Conservation (phyloP, 92 coral and sea anemone genomes). For the Heliopora coerulea region DNA sequence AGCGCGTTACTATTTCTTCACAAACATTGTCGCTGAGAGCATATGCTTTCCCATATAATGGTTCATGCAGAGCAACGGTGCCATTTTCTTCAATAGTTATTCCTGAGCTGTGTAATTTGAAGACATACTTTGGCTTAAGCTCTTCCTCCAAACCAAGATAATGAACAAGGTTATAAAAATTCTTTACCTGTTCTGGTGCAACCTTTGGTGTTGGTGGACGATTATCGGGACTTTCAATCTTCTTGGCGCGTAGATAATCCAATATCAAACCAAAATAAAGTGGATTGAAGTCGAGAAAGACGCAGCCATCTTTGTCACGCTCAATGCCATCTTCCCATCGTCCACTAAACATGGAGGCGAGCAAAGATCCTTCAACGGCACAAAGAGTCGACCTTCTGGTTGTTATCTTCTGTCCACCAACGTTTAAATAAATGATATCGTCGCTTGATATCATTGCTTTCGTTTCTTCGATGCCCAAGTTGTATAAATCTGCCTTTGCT, state of each 20-base stretch:
- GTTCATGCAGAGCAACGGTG: background rate
- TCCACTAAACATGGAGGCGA: constrained; percentile 28
- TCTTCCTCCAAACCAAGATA: constrained; percentile 19
- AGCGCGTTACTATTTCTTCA: background rate
- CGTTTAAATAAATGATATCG: constrained; percentile 11
- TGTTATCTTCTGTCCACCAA: constrained; percentile 9
- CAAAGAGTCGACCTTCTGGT: constrained; percentile 17
- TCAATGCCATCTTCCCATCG: constrained; percentile 8
- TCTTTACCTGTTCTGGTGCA: background rate
- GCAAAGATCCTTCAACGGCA: constrained; percentile 9
- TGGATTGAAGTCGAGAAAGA: constrained; percentile 18
- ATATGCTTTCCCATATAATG: background rate
- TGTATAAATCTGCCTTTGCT: background rate
- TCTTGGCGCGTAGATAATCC: constrained; percentile 21
- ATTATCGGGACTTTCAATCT: constrained; percentile 9
- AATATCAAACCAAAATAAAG: background rate
- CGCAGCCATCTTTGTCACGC: constrained; percentile 19
- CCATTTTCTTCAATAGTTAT: constrained; percentile 6
- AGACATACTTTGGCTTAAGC: background rate
- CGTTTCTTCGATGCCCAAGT: background rate
- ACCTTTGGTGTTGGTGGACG: constrained; percentile 9
- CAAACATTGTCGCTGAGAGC: background rate
- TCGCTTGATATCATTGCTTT: background rate
- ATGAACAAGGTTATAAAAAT: background rate
- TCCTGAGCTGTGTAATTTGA: background rate